Base-by-base conservation (phyloP, 1,140 invertebrate genomes). In the Orussus abietinus region DNA sequence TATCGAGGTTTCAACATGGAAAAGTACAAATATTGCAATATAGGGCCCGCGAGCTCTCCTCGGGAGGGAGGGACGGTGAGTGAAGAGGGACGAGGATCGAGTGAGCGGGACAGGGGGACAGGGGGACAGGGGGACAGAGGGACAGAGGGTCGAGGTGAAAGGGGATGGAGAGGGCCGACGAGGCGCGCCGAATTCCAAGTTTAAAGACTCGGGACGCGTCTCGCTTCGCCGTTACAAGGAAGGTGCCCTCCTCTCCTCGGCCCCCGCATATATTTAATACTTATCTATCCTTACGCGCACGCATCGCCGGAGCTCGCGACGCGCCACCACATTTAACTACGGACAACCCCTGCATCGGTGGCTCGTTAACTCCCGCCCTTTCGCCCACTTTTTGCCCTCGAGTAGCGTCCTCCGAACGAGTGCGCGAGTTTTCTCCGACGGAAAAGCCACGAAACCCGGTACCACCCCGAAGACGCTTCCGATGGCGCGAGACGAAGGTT, bases 1-100 rank as follows among this genome's bases (percentile, higher is more conserved):
- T 71, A 73, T 73, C 68, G 69, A 71, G 66, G 64, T 73, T 72
- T 73, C 67, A 73, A 73, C 69, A 73, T 72, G 70, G 70, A 73
- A 73, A 73, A 73, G 70, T 73, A 73, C 69, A 73, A 73, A 73
- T 73, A 72, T 72, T 73, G 69, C 70, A 72, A 69, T 73, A 66
- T 73, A 71, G 69, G 69, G 69, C 68, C 64, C 62, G 61, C 59
- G 66, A 73, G 65, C 62, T 72, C 60, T 69, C 64, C 61, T 69
- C 64, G 61, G 63, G 62, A 62, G 60, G 64, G 62, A 66, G 65
- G 66, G 67, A 66, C 64, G 64, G 64, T 64, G 66, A 66, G 62
- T 65, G 55, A 52, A 47, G 17, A 38, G 33, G 29, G 39, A 46
- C 38, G 42, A 45, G 42, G 38, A 21, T 40, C 13, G 19, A 42